phyloP scores from a whole-genome alignment of 2,113 vertebrate genomes.

The Notechis scutatus region DNA sequence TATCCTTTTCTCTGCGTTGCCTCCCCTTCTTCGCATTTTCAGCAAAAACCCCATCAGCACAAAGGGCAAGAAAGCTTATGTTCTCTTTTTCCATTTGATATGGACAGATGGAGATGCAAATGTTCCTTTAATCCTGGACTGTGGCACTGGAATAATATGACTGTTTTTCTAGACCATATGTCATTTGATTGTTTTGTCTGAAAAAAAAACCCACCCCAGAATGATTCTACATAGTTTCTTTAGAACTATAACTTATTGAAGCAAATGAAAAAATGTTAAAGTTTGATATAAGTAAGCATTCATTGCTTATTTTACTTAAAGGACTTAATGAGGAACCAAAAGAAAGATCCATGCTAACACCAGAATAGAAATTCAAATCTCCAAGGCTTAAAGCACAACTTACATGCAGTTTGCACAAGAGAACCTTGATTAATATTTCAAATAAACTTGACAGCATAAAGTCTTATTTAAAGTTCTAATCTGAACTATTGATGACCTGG shows the following conservation, averaged over 20 bases:
- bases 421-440: not conserved
- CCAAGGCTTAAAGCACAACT: not conserved
- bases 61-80: not conserved
- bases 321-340: not conserved
- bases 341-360: not conserved
- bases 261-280: not conserved
- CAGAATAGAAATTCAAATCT: not conserved
- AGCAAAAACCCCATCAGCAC: not conserved
- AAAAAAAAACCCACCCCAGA: not conserved
- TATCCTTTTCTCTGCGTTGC: not conserved
- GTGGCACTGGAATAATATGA: not conserved
- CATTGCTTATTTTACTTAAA: constrained; percentile 17
- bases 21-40: not conserved
- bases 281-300: not conserved
- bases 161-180: not conserved
- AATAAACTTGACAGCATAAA: not conserved
- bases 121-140: not conserved
- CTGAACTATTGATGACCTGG: not conserved
- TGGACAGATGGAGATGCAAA: not conserved
- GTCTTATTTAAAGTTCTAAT: not conserved
- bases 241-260: not conserved
- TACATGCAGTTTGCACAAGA: not conserved
- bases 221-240: not conserved
- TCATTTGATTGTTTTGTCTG: not conserved
- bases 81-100: not conserved